Base-by-base conservation (phyloP, 2,888 invertebrate species). In the Papilio elwesi region DNA sequence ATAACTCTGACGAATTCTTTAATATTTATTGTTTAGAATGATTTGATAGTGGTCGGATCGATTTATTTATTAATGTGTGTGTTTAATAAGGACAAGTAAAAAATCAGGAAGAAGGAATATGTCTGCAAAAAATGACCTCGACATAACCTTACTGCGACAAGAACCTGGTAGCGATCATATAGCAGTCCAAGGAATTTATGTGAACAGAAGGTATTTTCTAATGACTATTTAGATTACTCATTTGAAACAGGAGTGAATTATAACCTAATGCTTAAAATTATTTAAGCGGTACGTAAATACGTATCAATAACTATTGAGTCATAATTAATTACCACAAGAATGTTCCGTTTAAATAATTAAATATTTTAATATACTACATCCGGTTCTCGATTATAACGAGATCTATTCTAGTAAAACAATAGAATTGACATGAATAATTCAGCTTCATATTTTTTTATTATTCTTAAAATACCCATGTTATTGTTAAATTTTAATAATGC, bases 321-420 rank as follows among this genome's bases (percentile, higher is more conserved):
- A 43, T 62, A 66, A 62, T 62, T 62, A 48, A 68, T 63, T 71
- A 49, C 66, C 13, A 59, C 52, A 70, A 66, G 48, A 69, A 73
- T 79, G 83, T 85, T 88, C 88, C 88, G 90, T 86, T 90, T 91
- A 83, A 87, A 89, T 90, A 88, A 90, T 89, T 80, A 87, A 87
- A 84, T 81, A 85, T 81, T 80, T 76, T 75, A 73, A 74, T 79
- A 9, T 43, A 0, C 52, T 12, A 59, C 38, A 26, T 59, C 73
- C 65, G 59, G 73, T 65, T 69, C 57, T 64, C 49, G 2, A 51
- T 38, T 55, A 36, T 51, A 52, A 38, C 38, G 26, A 63, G 26
- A 52, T 43, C 77, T 80, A 79, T 85, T 84, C 85, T 83, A 82
- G 81, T 85, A 83, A 75, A 77, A 68, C 15, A 68, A 51, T 64